These are phyloP conservation scores for Cyrtorhinus lividipennis DNA, from an alignment of 1,140 invertebrate genomes.

Conservation along the genomic window DNA sequence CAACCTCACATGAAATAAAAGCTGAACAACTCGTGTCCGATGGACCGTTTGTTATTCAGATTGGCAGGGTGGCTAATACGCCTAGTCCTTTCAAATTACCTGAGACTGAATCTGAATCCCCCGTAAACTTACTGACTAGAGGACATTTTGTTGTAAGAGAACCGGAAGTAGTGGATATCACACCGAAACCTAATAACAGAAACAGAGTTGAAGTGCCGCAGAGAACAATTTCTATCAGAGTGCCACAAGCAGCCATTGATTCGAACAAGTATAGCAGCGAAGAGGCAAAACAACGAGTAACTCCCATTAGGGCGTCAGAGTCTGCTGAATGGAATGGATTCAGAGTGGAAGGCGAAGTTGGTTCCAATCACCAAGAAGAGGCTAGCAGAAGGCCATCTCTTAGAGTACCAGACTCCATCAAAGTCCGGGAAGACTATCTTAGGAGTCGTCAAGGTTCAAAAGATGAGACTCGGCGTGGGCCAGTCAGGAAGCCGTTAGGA, in stretches of 20 bases:
- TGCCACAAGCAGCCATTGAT: conserved; percentile 11
- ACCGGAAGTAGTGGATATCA: conserved; percentile 5
- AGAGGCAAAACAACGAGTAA: neutral
- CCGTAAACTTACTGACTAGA: conserved; percentile 2
- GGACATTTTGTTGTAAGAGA: conserved; percentile 11
- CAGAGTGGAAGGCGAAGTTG: neutral
- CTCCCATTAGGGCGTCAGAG: conserved; percentile 1
- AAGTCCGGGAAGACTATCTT: neutral
- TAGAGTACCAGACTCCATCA: neutral
- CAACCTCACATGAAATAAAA: neutral
- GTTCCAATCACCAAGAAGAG: conserved; percentile 1
- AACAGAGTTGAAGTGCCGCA: neutral
- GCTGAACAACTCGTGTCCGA: neutral
- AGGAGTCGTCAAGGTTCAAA: neutral
- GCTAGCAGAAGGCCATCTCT: neutral
- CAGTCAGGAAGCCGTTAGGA: neutral
- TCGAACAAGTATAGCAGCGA: conserved; percentile 1
- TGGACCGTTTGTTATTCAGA: neutral
- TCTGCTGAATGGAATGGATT: conserved; percentile 10
- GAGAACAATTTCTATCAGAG: conserved; percentile 14
- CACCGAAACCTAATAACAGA: conserved; percentile 6
- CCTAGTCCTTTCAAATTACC: neutral
- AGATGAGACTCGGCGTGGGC: neutral
- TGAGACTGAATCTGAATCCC: neutral
- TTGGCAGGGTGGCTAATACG: neutral